Conservation (phyloP, 2,113 vertebrate genomes). For the Aleadryas rufinucha region DNA sequence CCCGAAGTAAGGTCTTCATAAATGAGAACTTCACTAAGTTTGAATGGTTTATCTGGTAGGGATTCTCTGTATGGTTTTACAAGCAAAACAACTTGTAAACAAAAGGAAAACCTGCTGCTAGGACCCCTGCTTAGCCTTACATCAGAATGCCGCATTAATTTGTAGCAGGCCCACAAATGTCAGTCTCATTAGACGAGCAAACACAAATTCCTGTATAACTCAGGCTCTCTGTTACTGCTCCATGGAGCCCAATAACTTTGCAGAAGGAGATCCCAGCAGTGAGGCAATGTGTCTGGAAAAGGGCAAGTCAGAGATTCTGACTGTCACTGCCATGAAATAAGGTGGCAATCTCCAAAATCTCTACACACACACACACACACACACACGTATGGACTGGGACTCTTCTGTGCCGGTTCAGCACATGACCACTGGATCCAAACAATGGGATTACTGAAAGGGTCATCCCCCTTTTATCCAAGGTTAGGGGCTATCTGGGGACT, state of each 20-base stretch:
- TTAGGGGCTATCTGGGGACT: not conserved
- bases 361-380: rapidly evolving
- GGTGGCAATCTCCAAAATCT: not conserved
- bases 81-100: not conserved
- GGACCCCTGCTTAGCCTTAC: not conserved
- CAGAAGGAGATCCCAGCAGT: not conserved
- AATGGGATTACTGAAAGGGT: not conserved
- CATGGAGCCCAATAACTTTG: not conserved
- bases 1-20: not conserved
- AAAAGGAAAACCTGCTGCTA: not conserved
- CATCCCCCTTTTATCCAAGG: not conserved
- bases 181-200: not conserved
- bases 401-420: not conserved
- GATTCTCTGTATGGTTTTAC: not conserved
- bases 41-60: not conserved
- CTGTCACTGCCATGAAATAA: not conserved
- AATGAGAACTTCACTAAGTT: not conserved
- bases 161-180: not conserved
- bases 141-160: not conserved
- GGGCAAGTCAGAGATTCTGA: not conserved
- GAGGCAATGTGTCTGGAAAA: not conserved
- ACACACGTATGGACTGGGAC: rapidly evolving
- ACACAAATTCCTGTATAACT: not conserved
- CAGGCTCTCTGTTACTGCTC: not conserved
- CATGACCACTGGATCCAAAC: not conserved